Evolutionary conservation across 2,888 invertebrate genomes (phyloP), one percentile per base, ranked within the genome.

Genomic region (Auanema freiburgensis): DNA sequence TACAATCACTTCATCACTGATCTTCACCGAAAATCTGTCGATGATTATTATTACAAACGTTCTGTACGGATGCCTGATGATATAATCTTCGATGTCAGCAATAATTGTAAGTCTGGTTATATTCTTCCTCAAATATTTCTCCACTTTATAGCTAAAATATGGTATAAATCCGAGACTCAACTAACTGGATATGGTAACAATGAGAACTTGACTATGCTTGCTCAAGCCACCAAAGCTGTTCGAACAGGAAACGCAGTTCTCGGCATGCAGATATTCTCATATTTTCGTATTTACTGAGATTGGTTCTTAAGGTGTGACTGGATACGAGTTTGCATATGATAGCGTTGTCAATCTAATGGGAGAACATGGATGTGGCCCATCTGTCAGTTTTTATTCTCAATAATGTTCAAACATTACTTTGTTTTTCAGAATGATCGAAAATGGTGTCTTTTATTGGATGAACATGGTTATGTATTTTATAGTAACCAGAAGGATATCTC

Each of bases 1-100:
- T 83, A 83, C 65, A 72, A 77, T 49, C 83, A 84, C 63, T 83
- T 80, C 66, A 75, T 83, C 16, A 67, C 76, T 25, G 79, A 81
- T 33, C 58, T 75, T 21, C 79, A 83, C 58, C 59, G 71, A 10
- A 77, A 79, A 54, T 73, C 79, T 1, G 70, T 73, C 10, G 83
- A 84, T 40, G 83, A 83, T 41, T 65, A 71, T 6, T 83, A 81
- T 68, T 83, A 75, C 66, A 68, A 80, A 50, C 63, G 83, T 41
- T 78, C 83, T 11, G 77, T 83, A 10, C 67, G 83, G 23, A 79
- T 79, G 71, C 71, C 73, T 52, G 79, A 76, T 46, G 69, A 70
- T 21, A 77, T 79, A 50, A 71, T 83, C 44, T 78, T 81, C 56
- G 79, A 83, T 55, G 65, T 80, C 43, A 79, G 78, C 44, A 68